Conservation (phyloP, 1,140 invertebrate genomes). For the Drosophila erecta region DNA sequence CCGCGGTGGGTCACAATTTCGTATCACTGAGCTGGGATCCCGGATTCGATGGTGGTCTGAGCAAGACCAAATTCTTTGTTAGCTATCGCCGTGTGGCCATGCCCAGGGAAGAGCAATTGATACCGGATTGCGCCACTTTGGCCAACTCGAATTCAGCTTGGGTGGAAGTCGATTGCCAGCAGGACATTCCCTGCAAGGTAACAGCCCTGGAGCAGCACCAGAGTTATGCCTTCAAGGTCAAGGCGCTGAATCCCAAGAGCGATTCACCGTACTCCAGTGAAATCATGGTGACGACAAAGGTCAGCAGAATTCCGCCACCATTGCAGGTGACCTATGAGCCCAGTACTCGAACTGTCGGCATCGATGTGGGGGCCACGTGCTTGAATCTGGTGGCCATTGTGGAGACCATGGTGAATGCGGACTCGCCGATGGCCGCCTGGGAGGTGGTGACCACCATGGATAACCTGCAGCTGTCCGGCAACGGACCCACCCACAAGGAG, state of each 20-base stretch:
- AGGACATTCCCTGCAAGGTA: conserved; percentile 94
- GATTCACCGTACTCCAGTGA: conserved; percentile 94
- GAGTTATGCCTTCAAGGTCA: conserved; percentile 93
- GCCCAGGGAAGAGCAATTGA: conserved; percentile 86
- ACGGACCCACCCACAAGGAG: conserved; percentile 88
- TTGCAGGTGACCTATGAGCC: conserved; percentile 93
- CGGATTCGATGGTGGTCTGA: conserved; percentile 95
- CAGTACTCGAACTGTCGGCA: conserved; percentile 89
- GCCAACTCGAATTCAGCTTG: conserved; percentile 88
- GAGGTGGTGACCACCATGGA: conserved; percentile 89
- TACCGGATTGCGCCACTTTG: conserved; percentile 87
- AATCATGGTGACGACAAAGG: conserved; percentile 90
- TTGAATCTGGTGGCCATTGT: conserved; percentile 90
- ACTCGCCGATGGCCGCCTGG: conserved; percentile 87
- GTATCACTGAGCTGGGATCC: conserved; percentile 93
- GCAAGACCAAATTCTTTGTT: conserved; percentile 94
- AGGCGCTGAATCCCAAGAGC: conserved; percentile 93
- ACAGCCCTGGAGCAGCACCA: conserved; percentile 93
- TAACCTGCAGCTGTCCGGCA: conserved; percentile 88
- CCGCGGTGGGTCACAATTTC: conserved; percentile 90
- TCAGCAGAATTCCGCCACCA: conserved; percentile 93
- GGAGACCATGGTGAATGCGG: conserved; percentile 87
- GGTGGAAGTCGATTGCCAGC: conserved; percentile 93
- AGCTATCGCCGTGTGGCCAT: conserved; percentile 88
- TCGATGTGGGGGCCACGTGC: conserved; percentile 91